phyloP scores from a whole-genome alignment of 2,797 vertebrate species.

The Cichlasoma orientale region DNA sequence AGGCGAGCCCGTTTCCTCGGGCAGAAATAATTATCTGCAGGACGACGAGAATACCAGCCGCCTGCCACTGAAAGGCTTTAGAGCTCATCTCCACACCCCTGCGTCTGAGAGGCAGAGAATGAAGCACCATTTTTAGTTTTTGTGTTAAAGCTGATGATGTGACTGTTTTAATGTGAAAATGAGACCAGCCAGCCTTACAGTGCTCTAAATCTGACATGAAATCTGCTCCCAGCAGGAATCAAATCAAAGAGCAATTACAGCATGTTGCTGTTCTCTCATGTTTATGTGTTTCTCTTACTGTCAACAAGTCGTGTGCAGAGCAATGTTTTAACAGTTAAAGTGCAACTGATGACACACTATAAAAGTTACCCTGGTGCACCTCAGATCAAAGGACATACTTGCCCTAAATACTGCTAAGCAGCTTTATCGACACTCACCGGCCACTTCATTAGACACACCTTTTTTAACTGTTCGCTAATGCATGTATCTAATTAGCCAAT shows the following conservation, averaged over 20 bases:
- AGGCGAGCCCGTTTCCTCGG: neutral
- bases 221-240: neutral
- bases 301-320: neutral
- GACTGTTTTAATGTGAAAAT: neutral
- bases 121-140: neutral
- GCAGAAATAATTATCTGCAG: constrained; percentile 2
- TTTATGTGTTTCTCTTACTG: neutral
- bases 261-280: neutral
- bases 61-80: neutral
- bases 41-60: neutral
- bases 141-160: constrained; percentile 8
- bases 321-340: neutral
- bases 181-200: neutral
- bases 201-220: too few relatives aligned
- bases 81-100: constrained; percentile 3
- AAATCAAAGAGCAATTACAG: neutral
- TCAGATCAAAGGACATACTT: neutral
- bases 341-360: neutral
- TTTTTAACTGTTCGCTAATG: neutral
- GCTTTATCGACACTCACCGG: neutral
- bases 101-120: neutral
- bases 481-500: neutral
- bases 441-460: neutral
- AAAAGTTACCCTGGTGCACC: neutral
- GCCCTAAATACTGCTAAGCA: neutral